Evolutionary conservation across 2,888 invertebrate genomes (phyloP), one percentile per base, ranked within the genome.

Genomic region (Oxytorus armatus): DNA sequence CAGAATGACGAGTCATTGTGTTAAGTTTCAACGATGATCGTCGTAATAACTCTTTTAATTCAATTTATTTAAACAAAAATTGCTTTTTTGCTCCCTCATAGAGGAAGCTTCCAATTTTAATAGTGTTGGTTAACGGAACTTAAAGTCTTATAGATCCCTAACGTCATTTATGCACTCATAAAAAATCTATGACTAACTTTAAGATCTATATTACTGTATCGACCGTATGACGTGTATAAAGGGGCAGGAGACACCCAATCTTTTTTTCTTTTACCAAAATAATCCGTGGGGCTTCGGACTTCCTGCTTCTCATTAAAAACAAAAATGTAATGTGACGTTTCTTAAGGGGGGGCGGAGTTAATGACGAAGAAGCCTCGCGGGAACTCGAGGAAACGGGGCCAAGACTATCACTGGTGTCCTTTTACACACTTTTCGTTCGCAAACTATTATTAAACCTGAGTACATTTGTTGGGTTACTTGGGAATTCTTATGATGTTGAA

Each of bases 301-400:
- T 81, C 77, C 80, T 55, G 69, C 33, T 44, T 23, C 69, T 69
- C 69, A 65, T 80, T 63, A 80, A 73, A 53, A 14, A 36, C 14
- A 23, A 4, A 39, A 39, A 21, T 39, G n/a, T 21, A 33, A 29
- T 42, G 42, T 55, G 65, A 14, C 16, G 18, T 53, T 65, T 68
- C 59, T 57, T 59, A 59, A 70, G 70, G 70, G 33, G 44, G 69
- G 47, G 57, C 29, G 57, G 33, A 73, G 42, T 65, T 61, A 73
- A 73, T 55, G 63, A 25, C 33, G 63, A 29, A n/a, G 63, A 73
- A 73, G 51, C 73, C 53, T 63, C 59, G 63, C 44, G 53, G 21
- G 29, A 36, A 53, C 39, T 39, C 16, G 23, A 53, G 29, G 44
- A 63, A 73, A 51, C 51, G 39, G 14, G n/a, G 39, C n/a, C 51